Base-by-base conservation (phyloP, 2,113 vertebrate genomes). In the Chionodraco myersi region DNA sequence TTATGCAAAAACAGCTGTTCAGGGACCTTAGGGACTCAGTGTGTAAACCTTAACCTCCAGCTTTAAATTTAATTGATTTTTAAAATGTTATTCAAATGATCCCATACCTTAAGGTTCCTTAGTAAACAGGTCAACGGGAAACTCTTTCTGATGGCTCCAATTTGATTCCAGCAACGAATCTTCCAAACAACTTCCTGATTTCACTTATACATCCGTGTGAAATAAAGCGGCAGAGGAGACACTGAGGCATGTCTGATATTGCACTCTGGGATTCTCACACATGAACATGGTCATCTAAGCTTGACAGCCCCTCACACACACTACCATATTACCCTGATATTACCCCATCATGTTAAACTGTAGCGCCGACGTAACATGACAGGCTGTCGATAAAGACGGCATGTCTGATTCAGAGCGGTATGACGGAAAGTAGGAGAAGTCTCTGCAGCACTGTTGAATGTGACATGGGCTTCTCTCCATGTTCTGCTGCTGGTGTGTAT, bases 191-290 rank as follows among this genome's bases (percentile, higher is more conserved):
- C 71, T 47, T 86, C 53, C 23, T 51, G 48, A 77, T 59, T 69
- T 61, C 77, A 82, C 65, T 62, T 60, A 13, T 56, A 76, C 54
- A 45, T 79, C 67, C 82, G 57, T 77, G 68, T 45, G 77, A 84
- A 34, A 61, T 45, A 88, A 79, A 89, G 83, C 72, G 59, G 59
- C 71, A 74, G 71, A 54, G 63, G 69, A 81, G 47, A 76, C 59
- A 71, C 14, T 79, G 88, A 90, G 72, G 80, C 77, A 77, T 36
- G 72, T 41, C 36, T 68, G 57, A 76, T 77, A 64, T 84, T 85
- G 84, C 75, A 61, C 51, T 79, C 45, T 3, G 44, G 52, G 71
- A 44, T 41, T 41, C 14, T 75, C 68, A 48, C 44, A 44, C 64
- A 21, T 59, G 59, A 77, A 52, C n/a, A 14, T 71, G 51, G 72